Evolutionary conservation across 2,113 vertebrate genomes (phyloP).

Genomic region (Globicephala melas): DNA sequence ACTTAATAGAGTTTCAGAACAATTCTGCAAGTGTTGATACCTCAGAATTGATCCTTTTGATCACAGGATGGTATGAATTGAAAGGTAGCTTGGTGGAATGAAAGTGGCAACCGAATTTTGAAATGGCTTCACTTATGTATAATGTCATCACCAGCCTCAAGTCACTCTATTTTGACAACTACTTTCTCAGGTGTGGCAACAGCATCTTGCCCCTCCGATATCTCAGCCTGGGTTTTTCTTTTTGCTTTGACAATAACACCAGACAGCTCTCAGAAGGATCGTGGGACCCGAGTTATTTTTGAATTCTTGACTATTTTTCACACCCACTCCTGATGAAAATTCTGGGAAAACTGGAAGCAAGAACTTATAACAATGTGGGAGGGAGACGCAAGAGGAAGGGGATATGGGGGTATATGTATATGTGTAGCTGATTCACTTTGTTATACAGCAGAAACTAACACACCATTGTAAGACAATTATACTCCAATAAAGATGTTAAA

Average conservation of each 20-base stretch:
- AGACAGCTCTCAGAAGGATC: slow-evolving; percentile 62
- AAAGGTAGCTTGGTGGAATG: background rate
- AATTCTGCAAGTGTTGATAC: slow-evolving; percentile 15
- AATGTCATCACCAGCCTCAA: background rate
- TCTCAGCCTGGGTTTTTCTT: background rate
- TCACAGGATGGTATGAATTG: background rate
- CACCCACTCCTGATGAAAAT: background rate
- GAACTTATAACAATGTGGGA: background rate
- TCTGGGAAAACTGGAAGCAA: slow-evolving; percentile 24
- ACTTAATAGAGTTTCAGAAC: slow-evolving; percentile 3
- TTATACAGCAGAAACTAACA: too few species aligned
- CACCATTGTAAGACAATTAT: too few species aligned
- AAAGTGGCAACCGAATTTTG: background rate
- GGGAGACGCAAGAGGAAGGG: too few species aligned
- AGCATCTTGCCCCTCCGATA: background rate
- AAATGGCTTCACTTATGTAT: background rate
- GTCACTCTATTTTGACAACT: background rate
- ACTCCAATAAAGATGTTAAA: too few species aligned
- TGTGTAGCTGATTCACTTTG: too few species aligned
- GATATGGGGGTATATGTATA: too few species aligned
- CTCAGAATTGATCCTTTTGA: background rate
- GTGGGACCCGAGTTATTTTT: slow-evolving; percentile 69
- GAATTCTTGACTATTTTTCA: slow-evolving; percentile 64
- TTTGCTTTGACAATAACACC: slow-evolving; percentile 53
- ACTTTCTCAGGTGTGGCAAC: background rate